A percentile compares a stretch with the other conserved stretches of the same genome.
Conservation (phyloP, 2,888 invertebrate species). For the Agonopterix subpropinquella region DNA sequence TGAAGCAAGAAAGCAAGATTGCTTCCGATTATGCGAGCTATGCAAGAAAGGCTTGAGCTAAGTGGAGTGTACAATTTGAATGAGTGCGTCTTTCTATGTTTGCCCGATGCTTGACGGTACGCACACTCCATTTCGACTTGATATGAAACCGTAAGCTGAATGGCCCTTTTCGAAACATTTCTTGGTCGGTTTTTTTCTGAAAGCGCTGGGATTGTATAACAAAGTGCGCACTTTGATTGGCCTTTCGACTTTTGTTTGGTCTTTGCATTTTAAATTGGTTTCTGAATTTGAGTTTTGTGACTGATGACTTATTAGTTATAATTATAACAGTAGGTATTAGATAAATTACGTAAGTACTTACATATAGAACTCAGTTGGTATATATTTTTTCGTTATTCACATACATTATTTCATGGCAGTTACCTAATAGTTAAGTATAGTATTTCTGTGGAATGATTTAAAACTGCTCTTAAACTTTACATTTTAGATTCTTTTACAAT, state of each 20-base stretch:
- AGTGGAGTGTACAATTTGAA: conserved; percentile 57
- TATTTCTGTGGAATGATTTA: no score
- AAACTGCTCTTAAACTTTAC: no score
- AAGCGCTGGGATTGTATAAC: conserved; percentile 50
- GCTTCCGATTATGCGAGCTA: conserved; percentile 46
- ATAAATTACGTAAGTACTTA: no score
- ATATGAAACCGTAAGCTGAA: conserved; percentile 53
- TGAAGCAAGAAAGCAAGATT: conserved; percentile 22
- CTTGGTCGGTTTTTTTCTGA: conserved; percentile 33
- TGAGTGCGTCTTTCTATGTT: conserved; percentile 65
- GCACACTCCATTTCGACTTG: conserved; percentile 61
- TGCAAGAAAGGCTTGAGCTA: conserved; percentile 36
- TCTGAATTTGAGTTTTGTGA: not conserved
- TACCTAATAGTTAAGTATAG: no score
- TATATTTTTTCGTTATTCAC: no score
- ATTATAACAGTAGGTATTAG: no score
- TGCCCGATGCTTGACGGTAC: conserved; percentile 42
- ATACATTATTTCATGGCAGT: no score
- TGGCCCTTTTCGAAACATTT: conserved; percentile 39
- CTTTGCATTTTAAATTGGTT: conserved; percentile 12
- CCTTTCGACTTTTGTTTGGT: conserved; percentile 25
- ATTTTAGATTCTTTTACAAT: no score
- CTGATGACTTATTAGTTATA: no score
- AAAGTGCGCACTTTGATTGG: conserved; percentile 49
- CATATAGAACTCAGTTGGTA: no score